Evolutionary conservation across 2,888 invertebrate genomes (phyloP), one percentile per base, ranked within the genome.

Genomic region (Limnephilus lunatus): DNA sequence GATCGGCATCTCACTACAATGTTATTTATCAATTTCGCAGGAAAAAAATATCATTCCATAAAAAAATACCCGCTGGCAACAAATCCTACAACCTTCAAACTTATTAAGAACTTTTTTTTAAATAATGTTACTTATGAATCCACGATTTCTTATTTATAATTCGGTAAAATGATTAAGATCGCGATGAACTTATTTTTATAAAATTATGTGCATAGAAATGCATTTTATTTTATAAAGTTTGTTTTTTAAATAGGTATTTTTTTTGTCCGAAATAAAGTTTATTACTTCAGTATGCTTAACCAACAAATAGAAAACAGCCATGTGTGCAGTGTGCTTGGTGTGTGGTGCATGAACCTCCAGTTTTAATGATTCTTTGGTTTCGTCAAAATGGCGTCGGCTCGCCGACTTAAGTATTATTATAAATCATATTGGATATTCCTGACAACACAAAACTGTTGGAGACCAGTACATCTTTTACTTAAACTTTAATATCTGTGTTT

Each of bases 371-470:
- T 68, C 68, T 25, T 25, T 68, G 68, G 25, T 30, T 48, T 48
- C 86, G 86, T 86, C 86, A 86, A 86, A 86, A 86, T 86, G 86
- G 86, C 86, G 86, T 35, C 86, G 39, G 86, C 30, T 44, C 25
- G 48, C n/a, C 14, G 25, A 39, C n/a, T 15, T 39, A 44, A 44
- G n/a, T n/a, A 44, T 25, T 85, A 39, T 85, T 85, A 39, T 85
- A n/a, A 85, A n/a, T 85, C 14, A 25, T 85, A 1, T 39, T 4
- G 48, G 35, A n/a, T 44, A 39, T 48, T 86, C 30, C 30, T 14
- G 12, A 12, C 44, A 48, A 44, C 39, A 39, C 1, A 82, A 9
- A 83, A 31, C n/a, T 12, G 82, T 82, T 31, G n/a, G 1, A 32
- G 15, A 31, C 31, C 32, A 83, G 12, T 31, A 12, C 14, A 30